Evolutionary conservation across 2,888 invertebrate species (phyloP), one percentile per base, ranked within the genome.

Genomic region (Beris morrisii): DNA sequence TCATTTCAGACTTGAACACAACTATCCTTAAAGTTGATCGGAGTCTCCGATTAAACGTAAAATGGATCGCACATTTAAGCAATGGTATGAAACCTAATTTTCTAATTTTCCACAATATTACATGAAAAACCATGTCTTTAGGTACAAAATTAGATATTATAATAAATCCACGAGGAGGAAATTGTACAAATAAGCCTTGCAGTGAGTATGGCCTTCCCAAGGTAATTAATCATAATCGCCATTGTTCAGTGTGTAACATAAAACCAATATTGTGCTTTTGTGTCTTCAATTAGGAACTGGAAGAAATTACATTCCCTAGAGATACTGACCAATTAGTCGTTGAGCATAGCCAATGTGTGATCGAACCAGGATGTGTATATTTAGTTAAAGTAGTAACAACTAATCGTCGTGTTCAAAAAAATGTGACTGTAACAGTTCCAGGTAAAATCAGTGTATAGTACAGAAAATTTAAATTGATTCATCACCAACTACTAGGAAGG

Each of bases 351-450:
- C 79, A 79, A 43, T 79, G 79, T 68, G 73, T 72, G 45, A 77
- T 77, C 32, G 73, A 75, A 72, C 77, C 76, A 6, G 78, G 76
- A 4, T 79, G 78, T 64, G 73, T 73, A 22, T 79, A 79, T 66
- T 74, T 73, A 6, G 75, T 79, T 66, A 75, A 75, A 64, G 74
- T 77, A 4, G 73, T 76, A 38, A 52, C 61, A 9, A 12, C n/a
- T 0, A 77, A 77, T 66, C 70, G 74, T 4, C 70, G 71, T 30
- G 69, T 73, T 0, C 72, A 73, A 2, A 73, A 73, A 13, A 71
- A 66, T 67, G 71, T 48, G 66, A 68, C 64, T 53, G 70, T 63
- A 52, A 68, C 43, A 4, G 73, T 79, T 67, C 79, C 79, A 66
- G 73, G 79, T 79, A 72, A 48, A 22, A 22, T 44, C n/a, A n/a